phyloP scores from a whole-genome alignment of 1,140 invertebrate species.

The Stenopsyche tienmushanensis region DNA sequence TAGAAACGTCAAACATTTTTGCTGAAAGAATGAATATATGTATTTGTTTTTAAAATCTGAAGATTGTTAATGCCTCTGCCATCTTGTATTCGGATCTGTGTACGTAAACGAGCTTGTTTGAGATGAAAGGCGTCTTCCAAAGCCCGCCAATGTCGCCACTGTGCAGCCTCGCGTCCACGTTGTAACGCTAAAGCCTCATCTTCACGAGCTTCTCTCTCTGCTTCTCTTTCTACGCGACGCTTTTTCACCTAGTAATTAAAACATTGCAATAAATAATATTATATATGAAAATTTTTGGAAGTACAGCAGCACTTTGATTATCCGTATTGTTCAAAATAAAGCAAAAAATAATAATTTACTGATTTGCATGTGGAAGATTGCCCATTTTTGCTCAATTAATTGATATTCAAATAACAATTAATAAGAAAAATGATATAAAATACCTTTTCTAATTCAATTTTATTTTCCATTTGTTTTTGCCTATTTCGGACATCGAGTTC shows the following conservation, averaged over 20 bases:
- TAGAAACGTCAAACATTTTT: constrained; percentile 1
- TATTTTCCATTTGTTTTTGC: constrained; percentile 89
- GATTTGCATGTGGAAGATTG: too few relatives aligned
- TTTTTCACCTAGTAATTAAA: constrained; percentile 76
- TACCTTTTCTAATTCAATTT: constrained; percentile 82
- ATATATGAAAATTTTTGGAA: not conserved
- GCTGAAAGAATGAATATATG: too few relatives aligned
- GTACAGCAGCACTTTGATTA: too few relatives aligned
- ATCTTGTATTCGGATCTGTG: constrained; percentile 93
- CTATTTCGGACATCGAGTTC: constrained; percentile 84
- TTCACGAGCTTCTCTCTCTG: constrained; percentile 85
- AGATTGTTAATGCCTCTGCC: constrained; percentile 65
- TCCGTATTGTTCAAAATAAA: too few relatives aligned
- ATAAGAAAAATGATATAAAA: not conserved
- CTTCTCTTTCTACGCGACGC: constrained; percentile 83
- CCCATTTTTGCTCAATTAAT: too few relatives aligned
- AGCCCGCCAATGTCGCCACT: constrained; percentile 91
- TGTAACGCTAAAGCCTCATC: constrained; percentile 87
- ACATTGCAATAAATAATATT: constrained; percentile 12
- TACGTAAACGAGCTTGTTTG: constrained; percentile 85
- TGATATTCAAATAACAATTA: too few relatives aligned
- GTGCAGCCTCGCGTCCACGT: constrained; percentile 90
- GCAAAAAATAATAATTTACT: too few relatives aligned
- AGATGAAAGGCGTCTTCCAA: constrained; percentile 94
- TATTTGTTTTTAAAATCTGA: too few relatives aligned